Conservation (phyloP, 1,140 invertebrate species). For the Panulirus ornatus region DNA sequence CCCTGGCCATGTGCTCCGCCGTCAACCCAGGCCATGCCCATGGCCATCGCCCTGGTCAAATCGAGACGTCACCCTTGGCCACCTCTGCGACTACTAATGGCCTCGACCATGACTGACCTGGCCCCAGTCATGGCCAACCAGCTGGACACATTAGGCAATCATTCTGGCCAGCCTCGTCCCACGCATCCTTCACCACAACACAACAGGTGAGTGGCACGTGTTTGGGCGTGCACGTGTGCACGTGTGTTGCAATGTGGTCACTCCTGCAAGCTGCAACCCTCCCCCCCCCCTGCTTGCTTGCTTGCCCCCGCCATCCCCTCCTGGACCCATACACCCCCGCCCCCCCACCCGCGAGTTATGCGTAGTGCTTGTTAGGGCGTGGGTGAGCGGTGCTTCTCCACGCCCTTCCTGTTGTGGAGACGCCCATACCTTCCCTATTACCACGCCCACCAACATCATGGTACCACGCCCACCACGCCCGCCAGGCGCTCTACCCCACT, state of each 20-base stretch:
- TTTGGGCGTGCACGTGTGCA: neutral
- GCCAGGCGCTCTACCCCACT: too few species aligned
- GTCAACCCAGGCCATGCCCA: too few species aligned
- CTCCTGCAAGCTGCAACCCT: neutral
- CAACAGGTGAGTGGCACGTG: conserved; percentile 38
- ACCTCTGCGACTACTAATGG: neutral
- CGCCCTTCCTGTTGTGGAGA: too few species aligned
- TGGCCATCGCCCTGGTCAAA: too few species aligned
- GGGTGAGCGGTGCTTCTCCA: neutral
- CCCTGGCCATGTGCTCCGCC: too few species aligned
- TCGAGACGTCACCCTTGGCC: neutral
- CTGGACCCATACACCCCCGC: neutral
- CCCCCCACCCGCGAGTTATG: neutral
- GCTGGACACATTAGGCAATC: neutral
- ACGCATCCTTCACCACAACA: neutral
- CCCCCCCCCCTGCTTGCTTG: neutral
- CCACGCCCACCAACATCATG: too few species aligned
- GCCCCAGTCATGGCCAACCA: neutral
- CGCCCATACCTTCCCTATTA: too few species aligned
- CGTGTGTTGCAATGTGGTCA: conserved; percentile 9
- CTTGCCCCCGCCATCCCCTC: neutral
- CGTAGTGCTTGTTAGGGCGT: neutral
- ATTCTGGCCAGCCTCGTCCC: neutral
- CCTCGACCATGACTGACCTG: neutral
- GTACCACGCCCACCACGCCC: too few species aligned